These are phyloP conservation scores for Drosophila anceps DNA, from an alignment of 2,888 invertebrate genomes.

Conservation along the genomic window DNA sequence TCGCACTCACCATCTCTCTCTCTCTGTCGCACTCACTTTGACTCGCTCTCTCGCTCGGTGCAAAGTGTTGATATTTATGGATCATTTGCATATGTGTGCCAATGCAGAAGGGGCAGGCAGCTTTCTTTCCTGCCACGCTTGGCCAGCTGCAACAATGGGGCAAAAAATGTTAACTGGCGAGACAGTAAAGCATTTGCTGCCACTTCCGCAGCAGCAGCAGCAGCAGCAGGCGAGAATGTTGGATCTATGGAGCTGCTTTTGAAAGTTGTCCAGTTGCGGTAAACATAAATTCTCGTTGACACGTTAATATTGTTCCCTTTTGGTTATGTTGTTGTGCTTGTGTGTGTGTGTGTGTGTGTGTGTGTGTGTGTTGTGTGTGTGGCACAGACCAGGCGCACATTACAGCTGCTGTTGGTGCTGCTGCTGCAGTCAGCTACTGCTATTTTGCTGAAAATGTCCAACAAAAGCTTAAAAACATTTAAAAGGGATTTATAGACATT, in stretches of 20 bases:
- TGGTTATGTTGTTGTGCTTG: conserved; percentile 57
- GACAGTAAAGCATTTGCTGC: conserved; percentile 79
- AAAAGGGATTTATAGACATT: conserved; percentile 81
- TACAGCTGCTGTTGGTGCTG: conserved; percentile 31
- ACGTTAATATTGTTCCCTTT: conserved; percentile 81
- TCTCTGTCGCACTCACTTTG: not conserved
- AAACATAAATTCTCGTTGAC: conserved; percentile 81
- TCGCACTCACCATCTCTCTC: not conserved
- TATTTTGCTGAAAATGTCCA: conserved; percentile 75
- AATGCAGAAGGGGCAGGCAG: conserved; percentile 43
- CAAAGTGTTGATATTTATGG: conserved; percentile 80
- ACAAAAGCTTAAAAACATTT: conserved; percentile 81
- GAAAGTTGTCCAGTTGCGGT: conserved; percentile 81
- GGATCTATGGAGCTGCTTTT: conserved; percentile 72
- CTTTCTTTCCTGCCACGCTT: conserved; percentile 49
- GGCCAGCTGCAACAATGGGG: conserved; percentile 55
- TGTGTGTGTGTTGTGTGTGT: conserved; percentile 23
- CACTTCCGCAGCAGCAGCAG: conserved; percentile 60
- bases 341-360: conserved; percentile 8
- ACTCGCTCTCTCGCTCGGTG: conserved; percentile 8
- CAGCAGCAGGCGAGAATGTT: conserved; percentile 27
- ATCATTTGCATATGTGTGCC: conserved; percentile 78
- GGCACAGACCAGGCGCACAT: conserved; percentile 28
- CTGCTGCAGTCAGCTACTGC: conserved; percentile 35
- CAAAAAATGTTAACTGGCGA: conserved; percentile 75